A percentile compares a stretch with the other conserved stretches of the same genome.
phyloP scores from a whole-genome alignment of 2,797 vertebrate genomes.

The Dermochelys coriacea region DNA sequence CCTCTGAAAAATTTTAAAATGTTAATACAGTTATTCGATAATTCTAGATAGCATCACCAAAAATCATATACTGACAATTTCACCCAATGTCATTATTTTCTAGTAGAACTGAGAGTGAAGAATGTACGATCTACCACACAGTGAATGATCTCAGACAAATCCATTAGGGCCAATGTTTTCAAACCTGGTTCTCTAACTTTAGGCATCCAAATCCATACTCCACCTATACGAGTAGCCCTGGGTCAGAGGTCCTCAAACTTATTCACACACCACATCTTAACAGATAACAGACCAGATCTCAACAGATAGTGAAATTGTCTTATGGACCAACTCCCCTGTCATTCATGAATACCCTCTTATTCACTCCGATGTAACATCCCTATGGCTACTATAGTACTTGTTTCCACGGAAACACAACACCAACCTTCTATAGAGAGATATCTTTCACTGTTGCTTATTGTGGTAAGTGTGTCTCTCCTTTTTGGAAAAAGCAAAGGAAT shows the following conservation, averaged over 20 bases:
- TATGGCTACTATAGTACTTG: fast-evolving
- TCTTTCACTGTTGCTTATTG: background rate
- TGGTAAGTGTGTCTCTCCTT: background rate
- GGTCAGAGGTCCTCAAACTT: background rate
- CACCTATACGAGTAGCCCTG: fast-evolving
- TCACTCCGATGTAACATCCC: background rate
- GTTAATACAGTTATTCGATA: background rate
- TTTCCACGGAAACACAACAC: background rate
- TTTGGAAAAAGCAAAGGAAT: too few relatives aligned
- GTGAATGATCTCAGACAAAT: background rate
- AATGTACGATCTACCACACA: background rate
- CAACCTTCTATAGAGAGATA: background rate
- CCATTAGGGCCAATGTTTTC: background rate
- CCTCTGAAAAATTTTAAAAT: background rate
- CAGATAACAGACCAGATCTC: background rate
- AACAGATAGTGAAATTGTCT: background rate
- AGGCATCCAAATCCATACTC: background rate
- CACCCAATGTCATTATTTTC: background rate
- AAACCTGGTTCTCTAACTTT: background rate
- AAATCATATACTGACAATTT: background rate
- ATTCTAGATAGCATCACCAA: background rate
- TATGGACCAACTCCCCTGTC: background rate
- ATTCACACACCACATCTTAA: background rate
- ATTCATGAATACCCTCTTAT: fast-evolving
- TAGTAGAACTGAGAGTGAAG: background rate